Conservation (phyloP, 2,888 invertebrate species). For the Mayetiola destructor region DNA sequence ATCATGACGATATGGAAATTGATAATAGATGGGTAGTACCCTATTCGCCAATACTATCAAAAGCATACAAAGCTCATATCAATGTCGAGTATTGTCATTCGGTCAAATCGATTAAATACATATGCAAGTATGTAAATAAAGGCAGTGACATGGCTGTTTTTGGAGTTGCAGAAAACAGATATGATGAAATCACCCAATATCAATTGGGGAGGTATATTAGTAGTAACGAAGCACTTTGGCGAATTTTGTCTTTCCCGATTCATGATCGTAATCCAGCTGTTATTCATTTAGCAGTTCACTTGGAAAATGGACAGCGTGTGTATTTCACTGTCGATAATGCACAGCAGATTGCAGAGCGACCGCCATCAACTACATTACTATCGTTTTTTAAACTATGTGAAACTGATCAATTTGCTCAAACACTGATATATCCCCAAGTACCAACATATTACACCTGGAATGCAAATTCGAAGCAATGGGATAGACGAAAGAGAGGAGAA, state of each 20-base stretch:
- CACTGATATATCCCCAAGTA: slow-evolving; percentile 17
- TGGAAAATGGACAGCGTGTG: slow-evolving; percentile 21
- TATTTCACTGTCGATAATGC: slow-evolving; percentile 17
- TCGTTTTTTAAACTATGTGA: slow-evolving; percentile 28
- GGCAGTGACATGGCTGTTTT: slow-evolving; percentile 24
- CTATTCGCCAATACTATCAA: slow-evolving; percentile 15
- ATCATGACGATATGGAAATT: slow-evolving; percentile 17
- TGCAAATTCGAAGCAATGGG: slow-evolving; percentile 14
- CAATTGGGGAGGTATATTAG: slow-evolving; percentile 20
- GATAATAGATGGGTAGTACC: slow-evolving; percentile 30
- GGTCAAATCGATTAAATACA: background rate
- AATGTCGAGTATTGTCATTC: slow-evolving; percentile 7
- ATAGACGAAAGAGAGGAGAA: slow-evolving; percentile 20
- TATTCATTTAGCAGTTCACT: slow-evolving; percentile 21
- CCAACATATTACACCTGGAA: slow-evolving; percentile 18
- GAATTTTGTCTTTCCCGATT: slow-evolving; percentile 20
- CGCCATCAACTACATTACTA: slow-evolving; percentile 23
- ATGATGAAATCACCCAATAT: slow-evolving; percentile 16
- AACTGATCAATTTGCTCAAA: slow-evolving; percentile 17
- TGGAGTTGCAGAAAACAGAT: slow-evolving; percentile 21
- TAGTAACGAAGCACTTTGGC: slow-evolving; percentile 20
- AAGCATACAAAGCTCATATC: background rate
- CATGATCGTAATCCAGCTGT: slow-evolving; percentile 19
- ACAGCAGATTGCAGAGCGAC: slow-evolving; percentile 19
- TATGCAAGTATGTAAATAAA: slow-evolving; percentile 19